Evolutionary conservation across 2,797 vertebrate species (phyloP), one percentile per base, ranked within the genome.

Genomic region (Cossypha niveicapilla): DNA sequence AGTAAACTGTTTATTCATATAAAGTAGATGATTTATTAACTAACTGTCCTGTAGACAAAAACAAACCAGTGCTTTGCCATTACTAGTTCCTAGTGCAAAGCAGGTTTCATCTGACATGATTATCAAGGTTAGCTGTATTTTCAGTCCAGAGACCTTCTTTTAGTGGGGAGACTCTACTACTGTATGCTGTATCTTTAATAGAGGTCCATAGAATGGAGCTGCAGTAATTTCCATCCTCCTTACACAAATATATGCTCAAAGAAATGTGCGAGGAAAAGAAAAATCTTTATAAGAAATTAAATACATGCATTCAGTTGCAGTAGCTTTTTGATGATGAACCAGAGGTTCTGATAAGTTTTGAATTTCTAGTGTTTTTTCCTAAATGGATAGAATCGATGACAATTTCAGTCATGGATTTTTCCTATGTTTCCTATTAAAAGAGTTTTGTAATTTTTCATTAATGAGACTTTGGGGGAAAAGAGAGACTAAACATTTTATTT

Each of bases 311-410:
- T 82, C 45, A 11, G 53, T 83, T 57, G 65, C 18, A 65, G 67
- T 72, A 82, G 34, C 27, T 61, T 93, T 73, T 71, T 72, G 61
- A 83, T 90, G 86, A 91, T 62, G 86, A 89, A 79, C 92, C 60
- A 39, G 23, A 85, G 78, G 87, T 89, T 93, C 84, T 80, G 86
- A 72, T 65, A 68, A 62, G 28, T 44, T 58, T 82, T 85, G 48
- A 58, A 72, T 94, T 80, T 85, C 60, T 87, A 51, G 15, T 57
- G 24, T 83, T 85, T 54, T 54, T 70, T 79, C 39, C 30, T 73
- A 79, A 63, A 3, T 24, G 65, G 47, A n/a, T 77, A 63, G 25
- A 65, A 62, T 77, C 9, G 0, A 68, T 85, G 77, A 35, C 67
- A 50, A 77, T 83, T 94, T 92, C 44, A 74, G 51, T 72, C 5